Evolutionary conservation across 1,140 invertebrate species (phyloP), one percentile per base, ranked within the genome.

Genomic region (Rhyzopertha dominica): DNA sequence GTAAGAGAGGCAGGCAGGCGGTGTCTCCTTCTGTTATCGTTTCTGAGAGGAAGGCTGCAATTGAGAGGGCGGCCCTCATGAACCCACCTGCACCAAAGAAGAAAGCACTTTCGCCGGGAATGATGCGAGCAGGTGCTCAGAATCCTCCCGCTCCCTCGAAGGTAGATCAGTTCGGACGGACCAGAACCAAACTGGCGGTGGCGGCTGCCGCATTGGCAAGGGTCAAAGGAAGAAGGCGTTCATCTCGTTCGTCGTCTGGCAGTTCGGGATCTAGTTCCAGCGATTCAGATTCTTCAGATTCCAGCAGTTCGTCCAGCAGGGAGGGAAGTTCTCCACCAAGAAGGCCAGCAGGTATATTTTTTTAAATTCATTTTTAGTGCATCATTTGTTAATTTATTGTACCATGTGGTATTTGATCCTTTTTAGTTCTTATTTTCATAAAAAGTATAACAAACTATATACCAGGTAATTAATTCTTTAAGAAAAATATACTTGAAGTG

Each of bases 61-160:
- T 63, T 26, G 75, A 75, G 52, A 65, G 79, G 14, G 79, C 78
- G 0, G 76, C 79, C 54, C 61, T 81, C 30, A 82, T 82, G 80
- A 82, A 81, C 65, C 79, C 79, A 41, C 80, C 80, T 2, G 80
- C 79, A 52, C 80, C 80, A 37, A 72, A 74, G 40, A 71, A 64
- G 46, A 62, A 61, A 36, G 63, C 59, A 1, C 72, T 56, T 60
- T 74, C 65, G 59, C 72, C 59, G 59, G 73, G 63, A 37, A 68
- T 68, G 65, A 65, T 68, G 61, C 35, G 65, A n/a, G 59, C 56
- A 3, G 58, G 59, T 24, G 64, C 65, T 5, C 63, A 65, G 30
- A 68, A 68, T 56, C 65, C 65, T 4, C 65, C 65, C 20, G 61
- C 65, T 12, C 65, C 65, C 7, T 46, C 59, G 4, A 51, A 55